Evolutionary conservation across 2,113 vertebrate species (phyloP), one percentile per base, ranked within the genome.

Genomic region (Channa argus): DNA sequence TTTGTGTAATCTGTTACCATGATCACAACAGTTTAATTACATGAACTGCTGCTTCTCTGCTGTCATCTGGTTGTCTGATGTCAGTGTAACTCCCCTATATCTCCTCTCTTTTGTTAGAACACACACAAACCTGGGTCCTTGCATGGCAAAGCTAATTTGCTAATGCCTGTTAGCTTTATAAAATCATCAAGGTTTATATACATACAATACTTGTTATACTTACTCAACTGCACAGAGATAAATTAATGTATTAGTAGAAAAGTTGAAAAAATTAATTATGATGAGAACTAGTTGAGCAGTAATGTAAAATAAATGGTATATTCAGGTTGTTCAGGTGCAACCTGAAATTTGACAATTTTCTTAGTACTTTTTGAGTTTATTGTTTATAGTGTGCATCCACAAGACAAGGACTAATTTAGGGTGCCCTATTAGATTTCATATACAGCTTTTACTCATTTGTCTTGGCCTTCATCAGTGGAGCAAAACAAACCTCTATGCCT

Each of bases 1-100:
- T 86, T 70, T 86, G 55, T 87, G 63, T 80, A 55, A 24, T 84
- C 71, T 74, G 70, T 87, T 74, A 64, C 63, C 62, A 54, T 82
- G 54, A 79, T 77, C 76, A 65, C 79, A 85, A 84, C 70, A 79
- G 50, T 47, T 67, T 65, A 62, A 77, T 71, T 55, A 79, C 53
- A 47, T 80, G 69, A 82, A 56, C 64, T 82, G 50, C 71, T 79
- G 68, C 63, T 82, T 74, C 56, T 66, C 71, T 82, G 66, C 71
- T 82, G 66, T 79, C 14, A 13, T 86, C 24, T 85, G 59, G 64
- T 56, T 75, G 84, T 80, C 77, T 72, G 62, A 53, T 78, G 47
- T 75, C 58, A 79, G 41, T 81, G 4, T 70, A 67, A 75, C 37
- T 56, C 72, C 56, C 45, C 41, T 33, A 65, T 53, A 38, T 77